Evolutionary conservation across 2,888 invertebrate genomes (phyloP).

Genomic region (Pterostichus niger): DNA sequence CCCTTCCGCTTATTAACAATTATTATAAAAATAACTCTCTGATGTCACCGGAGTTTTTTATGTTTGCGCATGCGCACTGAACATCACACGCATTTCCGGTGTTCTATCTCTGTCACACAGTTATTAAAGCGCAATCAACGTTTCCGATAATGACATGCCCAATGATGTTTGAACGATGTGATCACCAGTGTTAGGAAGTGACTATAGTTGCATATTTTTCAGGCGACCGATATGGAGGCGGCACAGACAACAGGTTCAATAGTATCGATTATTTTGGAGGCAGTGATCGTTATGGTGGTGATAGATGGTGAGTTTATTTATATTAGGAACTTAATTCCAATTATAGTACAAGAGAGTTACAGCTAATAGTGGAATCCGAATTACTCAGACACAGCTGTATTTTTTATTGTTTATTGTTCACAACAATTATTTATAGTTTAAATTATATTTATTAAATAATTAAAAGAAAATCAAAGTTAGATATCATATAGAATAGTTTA

Average conservation of each 20-base stretch:
- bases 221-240: constrained; percentile 72
- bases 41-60: constrained; percentile 43
- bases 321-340: background rate
- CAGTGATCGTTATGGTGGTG: constrained; percentile 69
- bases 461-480: too few species aligned
- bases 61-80: constrained; percentile 60
- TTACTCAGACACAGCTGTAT: too few species aligned
- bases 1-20: constrained; percentile 58
- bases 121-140: constrained; percentile 60
- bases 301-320: constrained; percentile 69
- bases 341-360: background rate
- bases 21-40: constrained; percentile 52
- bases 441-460: too few species aligned
- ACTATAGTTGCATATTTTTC: constrained; percentile 67
- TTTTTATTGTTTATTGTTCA: too few species aligned
- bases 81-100: background rate
- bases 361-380: too few species aligned
- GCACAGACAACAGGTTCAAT: constrained; percentile 70
- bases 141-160: background rate
- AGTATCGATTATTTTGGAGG: constrained; percentile 71
- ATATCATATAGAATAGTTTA: background rate
- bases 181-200: constrained; percentile 21
- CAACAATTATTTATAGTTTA: too few species aligned
- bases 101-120: constrained; percentile 36
- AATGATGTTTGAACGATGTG: constrained; percentile 46